These are phyloP conservation scores for Brienomyrus longianalis DNA, from an alignment of 2,113 vertebrate species.

Conservation along the genomic window DNA sequence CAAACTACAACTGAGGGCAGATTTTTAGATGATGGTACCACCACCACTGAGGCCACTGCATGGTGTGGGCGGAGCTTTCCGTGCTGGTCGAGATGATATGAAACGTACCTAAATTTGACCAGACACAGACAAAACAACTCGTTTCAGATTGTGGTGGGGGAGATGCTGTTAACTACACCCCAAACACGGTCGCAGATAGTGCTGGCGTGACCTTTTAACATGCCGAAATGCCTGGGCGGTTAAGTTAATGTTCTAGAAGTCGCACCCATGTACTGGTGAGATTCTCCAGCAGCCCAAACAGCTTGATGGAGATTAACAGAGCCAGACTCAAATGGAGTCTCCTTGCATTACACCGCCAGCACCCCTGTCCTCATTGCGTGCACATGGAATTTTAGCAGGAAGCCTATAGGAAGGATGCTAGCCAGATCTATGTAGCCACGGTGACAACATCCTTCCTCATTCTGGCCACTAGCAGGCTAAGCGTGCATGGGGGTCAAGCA, in stretches of 20 bases:
- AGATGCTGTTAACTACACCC: neutral
- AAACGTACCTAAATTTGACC: neutral
- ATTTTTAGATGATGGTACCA: neutral
- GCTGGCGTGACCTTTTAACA: neutral
- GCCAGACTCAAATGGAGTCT: neutral
- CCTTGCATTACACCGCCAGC: neutral
- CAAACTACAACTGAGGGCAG: neutral
- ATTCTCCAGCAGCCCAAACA: constrained; percentile 17
- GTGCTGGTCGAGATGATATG: neutral
- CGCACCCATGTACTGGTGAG: neutral
- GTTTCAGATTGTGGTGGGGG: neutral
- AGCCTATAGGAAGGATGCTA: constrained; percentile 15
- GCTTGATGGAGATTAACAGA: neutral
- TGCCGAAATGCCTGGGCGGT: neutral
- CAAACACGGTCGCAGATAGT: neutral
- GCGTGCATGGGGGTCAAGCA: constrained; percentile 15
- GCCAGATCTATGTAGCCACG: constrained; percentile 1
- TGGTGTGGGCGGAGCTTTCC: neutral
- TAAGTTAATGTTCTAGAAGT: neutral
- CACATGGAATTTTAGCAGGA: neutral
- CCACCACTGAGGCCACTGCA: neutral
- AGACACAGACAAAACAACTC: neutral
- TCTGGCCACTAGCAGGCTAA: neutral
- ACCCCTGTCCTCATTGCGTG: neutral
- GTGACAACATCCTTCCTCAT: constrained; percentile 31